These are phyloP conservation scores for Eurystomus glaucurus DNA, from an alignment of 2,797 vertebrate genomes.

Conservation along the genomic window DNA sequence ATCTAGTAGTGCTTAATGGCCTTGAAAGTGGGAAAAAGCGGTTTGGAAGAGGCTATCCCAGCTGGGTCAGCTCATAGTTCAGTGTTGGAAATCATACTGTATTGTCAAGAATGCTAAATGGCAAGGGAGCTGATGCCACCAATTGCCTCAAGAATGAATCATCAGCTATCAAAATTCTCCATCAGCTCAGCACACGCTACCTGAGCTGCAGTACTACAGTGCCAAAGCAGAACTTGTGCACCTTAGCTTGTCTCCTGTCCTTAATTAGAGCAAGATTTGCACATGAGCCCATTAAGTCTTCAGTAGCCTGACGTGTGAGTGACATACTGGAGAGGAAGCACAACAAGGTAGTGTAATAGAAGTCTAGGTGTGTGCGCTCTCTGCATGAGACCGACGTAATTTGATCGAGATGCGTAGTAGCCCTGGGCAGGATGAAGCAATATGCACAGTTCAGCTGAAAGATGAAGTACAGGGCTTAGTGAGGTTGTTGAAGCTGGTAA, in stretches of 20 bases:
- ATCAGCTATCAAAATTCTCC: background rate
- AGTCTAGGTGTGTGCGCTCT: background rate
- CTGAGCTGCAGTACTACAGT: background rate
- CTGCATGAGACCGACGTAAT: background rate
- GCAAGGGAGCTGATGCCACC: background rate
- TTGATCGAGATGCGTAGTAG: background rate
- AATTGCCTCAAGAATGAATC: background rate
- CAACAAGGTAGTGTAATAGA: accelerated
- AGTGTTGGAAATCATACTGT: background rate
- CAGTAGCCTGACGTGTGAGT: accelerated
- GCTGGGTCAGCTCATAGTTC: background rate
- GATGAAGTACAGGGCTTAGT: background rate
- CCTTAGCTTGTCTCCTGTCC: accelerated
- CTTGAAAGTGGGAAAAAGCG: background rate
- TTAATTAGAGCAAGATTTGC: background rate
- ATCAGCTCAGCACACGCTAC: accelerated
- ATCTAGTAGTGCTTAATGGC: background rate
- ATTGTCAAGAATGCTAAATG: accelerated
- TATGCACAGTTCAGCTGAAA: background rate
- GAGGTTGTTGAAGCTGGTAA: background rate
- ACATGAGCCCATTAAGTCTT: background rate
- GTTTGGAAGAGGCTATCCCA: background rate
- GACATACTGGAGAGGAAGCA: background rate
- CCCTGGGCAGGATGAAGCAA: background rate
- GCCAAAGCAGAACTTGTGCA: background rate